Evolutionary conservation across 2,113 vertebrate genomes (phyloP), one percentile per base, ranked within the genome.

Genomic region (Rhinopithecus roxellana): DNA sequence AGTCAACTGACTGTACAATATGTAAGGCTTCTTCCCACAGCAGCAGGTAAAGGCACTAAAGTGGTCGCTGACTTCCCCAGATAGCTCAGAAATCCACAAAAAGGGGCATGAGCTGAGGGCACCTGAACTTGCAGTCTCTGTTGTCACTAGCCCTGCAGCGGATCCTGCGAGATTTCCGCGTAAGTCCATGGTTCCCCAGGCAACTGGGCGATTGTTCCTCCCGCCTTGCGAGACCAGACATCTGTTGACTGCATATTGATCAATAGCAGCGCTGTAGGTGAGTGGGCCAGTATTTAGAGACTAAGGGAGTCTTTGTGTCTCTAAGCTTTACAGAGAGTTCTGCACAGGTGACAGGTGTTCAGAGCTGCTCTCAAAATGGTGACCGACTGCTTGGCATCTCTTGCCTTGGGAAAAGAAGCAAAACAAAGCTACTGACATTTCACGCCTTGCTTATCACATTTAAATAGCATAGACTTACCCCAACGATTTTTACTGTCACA

Each of bases 161-260:
- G 57, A 35, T 25, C 43, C 35, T 2, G 4, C 2, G 32, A 83
- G n/a, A 25, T 55, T 67, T 69, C 38, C 80, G 23, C 14, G 1
- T 1, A 48, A 57, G 57, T 85, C 11, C 30, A 6, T 12, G 45
- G 92, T 87, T 97, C 61, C 94, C 87, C 70, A 88, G 95, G 92
- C 57, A 92, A 96, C n/a, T 22, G 7, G 50, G 27, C 1, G 23
- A n/a, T 67, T 83, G 43, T 83, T 94, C 85, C 75, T 38, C 43
- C 20, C 25, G 48, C 6, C 43, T 93, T 43, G 57, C 43, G 48
- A 82, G 64, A 90, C 7, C 69, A 80, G 90, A n/a, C 40, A 17
- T 64, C 59, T 61, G 94, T 75, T 45, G 85, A 95, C 40, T 45
- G 45, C 32, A 22, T 61, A 20, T 82, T 95, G 78, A 52, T 59